A percentile compares a stretch with the other conserved stretches of the same genome.
These are phyloP conservation scores for Halichoerus grypus DNA, from an alignment of 2,113 vertebrate genomes.

Conservation along the genomic window DNA sequence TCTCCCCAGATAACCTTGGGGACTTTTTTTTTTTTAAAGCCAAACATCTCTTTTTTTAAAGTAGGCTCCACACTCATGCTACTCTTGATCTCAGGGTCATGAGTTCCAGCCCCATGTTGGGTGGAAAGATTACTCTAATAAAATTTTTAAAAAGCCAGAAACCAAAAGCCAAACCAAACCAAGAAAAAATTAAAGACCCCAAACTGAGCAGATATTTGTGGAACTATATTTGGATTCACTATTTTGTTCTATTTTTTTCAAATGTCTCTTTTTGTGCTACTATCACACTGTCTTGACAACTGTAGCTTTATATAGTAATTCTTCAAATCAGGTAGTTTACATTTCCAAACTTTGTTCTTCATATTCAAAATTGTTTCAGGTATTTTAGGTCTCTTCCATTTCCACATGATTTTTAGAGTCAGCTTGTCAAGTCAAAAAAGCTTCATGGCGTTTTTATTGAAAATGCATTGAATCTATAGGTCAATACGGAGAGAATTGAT, in stretches of 20 bases:
- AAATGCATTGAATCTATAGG: background rate
- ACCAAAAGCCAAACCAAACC: background rate
- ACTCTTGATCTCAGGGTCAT: background rate
- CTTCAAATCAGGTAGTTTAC: background rate
- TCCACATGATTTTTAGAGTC: background rate
- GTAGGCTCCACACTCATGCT: background rate
- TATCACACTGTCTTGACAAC: background rate
- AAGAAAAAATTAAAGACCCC: background rate
- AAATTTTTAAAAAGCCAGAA: background rate
- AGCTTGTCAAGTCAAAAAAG: background rate
- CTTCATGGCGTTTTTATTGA: background rate
- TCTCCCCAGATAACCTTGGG: background rate
- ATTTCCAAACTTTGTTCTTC: background rate
- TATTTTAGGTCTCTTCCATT: background rate
- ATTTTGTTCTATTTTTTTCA: background rate
- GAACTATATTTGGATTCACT: background rate
- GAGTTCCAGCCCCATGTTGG: background rate
- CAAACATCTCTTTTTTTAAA: background rate
- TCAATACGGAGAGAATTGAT: background rate
- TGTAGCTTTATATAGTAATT: background rate
- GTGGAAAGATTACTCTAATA: background rate
- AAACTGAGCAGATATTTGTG: background rate
- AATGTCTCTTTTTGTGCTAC: background rate
- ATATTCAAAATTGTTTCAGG: constrained; percentile 8
- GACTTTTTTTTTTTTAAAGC: background rate